Conservation (phyloP, 2,888 invertebrate species). For the Archips crataeganus region DNA sequence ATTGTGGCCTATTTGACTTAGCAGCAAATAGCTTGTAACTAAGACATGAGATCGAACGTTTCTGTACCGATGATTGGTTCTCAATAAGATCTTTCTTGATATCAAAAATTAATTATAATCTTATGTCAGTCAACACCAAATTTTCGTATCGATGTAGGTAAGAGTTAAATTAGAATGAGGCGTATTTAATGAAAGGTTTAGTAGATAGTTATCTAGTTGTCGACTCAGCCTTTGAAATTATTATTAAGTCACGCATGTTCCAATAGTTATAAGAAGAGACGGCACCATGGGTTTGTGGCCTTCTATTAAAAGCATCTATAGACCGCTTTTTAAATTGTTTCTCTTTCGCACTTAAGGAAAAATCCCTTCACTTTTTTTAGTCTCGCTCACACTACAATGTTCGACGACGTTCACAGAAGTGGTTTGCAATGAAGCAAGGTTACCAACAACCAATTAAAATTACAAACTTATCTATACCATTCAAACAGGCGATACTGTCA, state of each 20-base stretch:
- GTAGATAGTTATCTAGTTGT: slow-evolving; percentile 39
- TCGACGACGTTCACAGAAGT: not conserved
- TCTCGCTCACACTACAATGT: not conserved
- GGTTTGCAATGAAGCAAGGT: slow-evolving; percentile 4
- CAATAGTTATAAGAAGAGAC: slow-evolving; percentile 35
- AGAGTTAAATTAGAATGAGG: slow-evolving; percentile 25
- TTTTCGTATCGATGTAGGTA: slow-evolving; percentile 30
- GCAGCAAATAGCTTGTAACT: slow-evolving; percentile 13
- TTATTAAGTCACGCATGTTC: slow-evolving; percentile 42
- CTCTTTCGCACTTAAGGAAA: slow-evolving; percentile 7
- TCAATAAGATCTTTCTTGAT: slow-evolving; percentile 18
- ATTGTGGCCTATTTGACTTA: slow-evolving; percentile 38
- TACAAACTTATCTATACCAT: not conserved
- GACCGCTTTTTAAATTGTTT: not conserved
- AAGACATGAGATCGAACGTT: slow-evolving; percentile 2
- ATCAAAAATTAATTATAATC: slow-evolving; percentile 25
- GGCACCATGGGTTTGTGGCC: slow-evolving; percentile 21
- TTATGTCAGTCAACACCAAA: slow-evolving; percentile 34
- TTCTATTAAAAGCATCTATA: not conserved
- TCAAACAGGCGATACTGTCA: not conserved
- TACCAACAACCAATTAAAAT: not conserved
- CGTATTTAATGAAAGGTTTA: slow-evolving; percentile 30
- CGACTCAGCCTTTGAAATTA: slow-evolving; percentile 41
- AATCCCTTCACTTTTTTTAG: not conserved
- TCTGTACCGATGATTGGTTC: slow-evolving; percentile 3